phyloP scores from a whole-genome alignment of 1,140 invertebrate species.

The Cherax quadricarinatus region DNA sequence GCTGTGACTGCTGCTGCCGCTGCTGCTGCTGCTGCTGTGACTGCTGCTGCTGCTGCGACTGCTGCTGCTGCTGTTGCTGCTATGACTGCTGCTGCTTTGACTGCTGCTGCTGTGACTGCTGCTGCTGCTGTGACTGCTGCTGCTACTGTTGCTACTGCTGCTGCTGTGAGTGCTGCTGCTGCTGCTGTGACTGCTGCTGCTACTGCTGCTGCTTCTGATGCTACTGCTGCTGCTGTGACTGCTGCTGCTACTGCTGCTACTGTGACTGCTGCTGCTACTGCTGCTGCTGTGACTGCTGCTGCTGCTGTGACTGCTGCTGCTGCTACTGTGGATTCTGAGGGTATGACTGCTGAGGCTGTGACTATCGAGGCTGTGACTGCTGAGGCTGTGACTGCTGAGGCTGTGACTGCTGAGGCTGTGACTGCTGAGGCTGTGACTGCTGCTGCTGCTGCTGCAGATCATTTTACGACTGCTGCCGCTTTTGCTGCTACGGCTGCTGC shows the following conservation, averaged over 20 bases:
- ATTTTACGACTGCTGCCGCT: background rate
- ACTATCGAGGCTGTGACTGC: no score
- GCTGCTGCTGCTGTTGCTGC: background rate
- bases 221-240: background rate
- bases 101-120: background rate
- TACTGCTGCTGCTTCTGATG: no score
- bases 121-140: background rate
- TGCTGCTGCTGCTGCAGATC: background rate
- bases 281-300: background rate
- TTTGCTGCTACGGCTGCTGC: background rate
- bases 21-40: no score
- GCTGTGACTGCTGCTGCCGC: no score
- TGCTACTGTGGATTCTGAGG: background rate
- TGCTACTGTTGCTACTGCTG: background rate
- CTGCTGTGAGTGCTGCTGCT: no score
- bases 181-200: background rate
- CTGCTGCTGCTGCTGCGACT: background rate
- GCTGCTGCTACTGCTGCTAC: no score
- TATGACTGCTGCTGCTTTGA: background rate
- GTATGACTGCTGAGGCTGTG: background rate
- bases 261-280: no score
- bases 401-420: background rate
- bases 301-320: background rate
- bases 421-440: background rate
- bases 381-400: no score